These are phyloP conservation scores for Pseudochirops cupreus DNA, from an alignment of 2,797 vertebrate genomes.

Conservation along the genomic window DNA sequence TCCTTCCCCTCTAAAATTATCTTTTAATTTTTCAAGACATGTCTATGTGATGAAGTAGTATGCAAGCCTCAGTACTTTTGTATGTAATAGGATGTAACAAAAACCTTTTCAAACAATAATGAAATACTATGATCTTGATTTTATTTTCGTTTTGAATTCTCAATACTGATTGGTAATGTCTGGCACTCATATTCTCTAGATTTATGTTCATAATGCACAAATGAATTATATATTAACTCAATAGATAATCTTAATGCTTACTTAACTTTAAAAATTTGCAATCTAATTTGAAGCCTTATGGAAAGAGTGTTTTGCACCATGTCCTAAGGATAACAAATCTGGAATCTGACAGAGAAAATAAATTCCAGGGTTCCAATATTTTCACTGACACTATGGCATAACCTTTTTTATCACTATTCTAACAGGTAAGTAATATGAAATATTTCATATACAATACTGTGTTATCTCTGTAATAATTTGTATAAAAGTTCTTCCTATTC, in stretches of 20 bases:
- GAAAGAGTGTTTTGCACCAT: neutral
- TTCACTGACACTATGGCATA: neutral
- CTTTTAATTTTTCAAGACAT: slow-evolving; percentile 19
- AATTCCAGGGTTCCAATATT: neutral
- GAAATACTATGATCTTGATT: slow-evolving; percentile 33
- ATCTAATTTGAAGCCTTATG: neutral
- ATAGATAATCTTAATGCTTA: slow-evolving; percentile 10
- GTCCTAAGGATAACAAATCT: neutral
- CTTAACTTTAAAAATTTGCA: slow-evolving; percentile 9
- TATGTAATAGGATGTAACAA: neutral
- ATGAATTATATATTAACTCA: neutral
- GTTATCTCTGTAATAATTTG: neutral
- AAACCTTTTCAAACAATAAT: neutral
- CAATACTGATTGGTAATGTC: neutral
- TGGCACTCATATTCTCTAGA: slow-evolving; percentile 5
- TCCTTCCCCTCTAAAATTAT: neutral
- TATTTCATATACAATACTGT: neutral
- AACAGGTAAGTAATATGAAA: neutral
- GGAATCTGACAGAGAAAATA: neutral
- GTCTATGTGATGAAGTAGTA: slow-evolving; percentile 10
- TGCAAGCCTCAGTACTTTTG: neutral
- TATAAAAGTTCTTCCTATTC: neutral
- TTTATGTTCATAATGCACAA: slow-evolving; percentile 17
- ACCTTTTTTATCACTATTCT: neutral
- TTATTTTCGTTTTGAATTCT: slow-evolving; percentile 27